Evolutionary conservation across 2,888 invertebrate species (phyloP), one percentile per base, ranked within the genome.

Genomic region (Gnatocerus cornutus): DNA sequence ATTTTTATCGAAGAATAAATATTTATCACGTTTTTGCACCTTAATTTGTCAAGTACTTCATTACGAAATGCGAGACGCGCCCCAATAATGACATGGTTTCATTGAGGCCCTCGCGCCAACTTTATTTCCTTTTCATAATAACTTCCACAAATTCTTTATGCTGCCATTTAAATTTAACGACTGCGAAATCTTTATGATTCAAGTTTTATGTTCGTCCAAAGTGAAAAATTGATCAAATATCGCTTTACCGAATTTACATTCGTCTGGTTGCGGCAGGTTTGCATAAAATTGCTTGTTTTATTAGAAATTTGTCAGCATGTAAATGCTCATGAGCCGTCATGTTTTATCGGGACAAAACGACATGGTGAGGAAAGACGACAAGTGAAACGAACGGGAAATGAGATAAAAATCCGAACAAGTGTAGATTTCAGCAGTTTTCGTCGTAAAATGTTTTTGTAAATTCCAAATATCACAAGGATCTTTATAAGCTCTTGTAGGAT

Each of bases 1-100:
- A 13, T 56, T 37, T 58, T 56, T 66, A 66, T 58, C 66, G 30
- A 30, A 29, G 29, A 45, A 55, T 16, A 52, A 61, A 68, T 61
- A 68, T 61, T 61, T 68, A 52, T 33, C 37, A 3, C 46, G 14
- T 45, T 59, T 48, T 59, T 33, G 37, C 53, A 53, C 53, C 52
- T 52, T 53, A 33, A 53, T 53, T 53, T 53, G 53, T 53, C 14
- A 14, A 21, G 8, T 48, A 21, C 16, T 16, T 48, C 14, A 41
- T 41, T 41, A 41, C 41, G 41, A 10, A 41, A 41, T 12, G 9
- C 6, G 33, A n/a, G 33, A 21, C 21, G 21, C 21, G 33, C 9
- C 33, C 2, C 33, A n/a, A 33, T 33, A 33, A 33, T 33, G 33
- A n/a, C 41, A n/a, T 41, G 33, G 2, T 41, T 41, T 12, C 12